Evolutionary conservation across 2,797 vertebrate genomes (phyloP), one percentile per base, ranked within the genome.

Genomic region (Trematomus bernacchii): DNA sequence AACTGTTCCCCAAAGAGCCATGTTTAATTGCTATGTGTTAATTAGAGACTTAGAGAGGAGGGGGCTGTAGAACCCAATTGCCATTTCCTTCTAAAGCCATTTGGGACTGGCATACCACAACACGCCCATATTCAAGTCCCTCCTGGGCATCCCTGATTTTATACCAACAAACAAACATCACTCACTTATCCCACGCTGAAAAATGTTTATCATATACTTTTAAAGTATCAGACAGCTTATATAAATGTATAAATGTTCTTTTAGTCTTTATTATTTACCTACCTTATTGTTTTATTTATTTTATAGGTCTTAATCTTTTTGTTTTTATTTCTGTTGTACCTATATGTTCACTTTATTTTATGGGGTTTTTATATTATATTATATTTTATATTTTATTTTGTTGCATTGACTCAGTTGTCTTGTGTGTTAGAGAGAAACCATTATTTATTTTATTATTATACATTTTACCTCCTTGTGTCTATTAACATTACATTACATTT

Each of bases 1-100:
- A 90, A 89, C 87, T 80, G 85, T 78, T 78, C 91, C 88, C 92
- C 47, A 74, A 91, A 87, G 92, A 92, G 76, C 75, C 72, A 71
- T 89, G 85, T 85, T 92, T 94, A 94, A 95, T 95, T 94, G 91
- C 84, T 79, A 92, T 89, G 92, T 94, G 94, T 94, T 95, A 93
- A 95, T 96, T 94, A 91, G 87, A 92, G 85, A 91, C 88, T 85
- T 86, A 75, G 68, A 83, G 80, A 65, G 84, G 90, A 87, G 85
- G 91, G 91, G 79, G 66, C 82, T 82, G 71, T 21, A 79, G 76
- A 68, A 82, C 77, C 81, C 83, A 72, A 80, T 30, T 83, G 86
- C 75, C 79, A 90, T 85, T 94, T 92, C 80, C 76, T 80, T 82
- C 68, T 87, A 76, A 87, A 84, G 71, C 87, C 91, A 86, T 89